These are phyloP conservation scores for Argyrosomus regius DNA, from an alignment of 2,797 vertebrate species.

Conservation along the genomic window DNA sequence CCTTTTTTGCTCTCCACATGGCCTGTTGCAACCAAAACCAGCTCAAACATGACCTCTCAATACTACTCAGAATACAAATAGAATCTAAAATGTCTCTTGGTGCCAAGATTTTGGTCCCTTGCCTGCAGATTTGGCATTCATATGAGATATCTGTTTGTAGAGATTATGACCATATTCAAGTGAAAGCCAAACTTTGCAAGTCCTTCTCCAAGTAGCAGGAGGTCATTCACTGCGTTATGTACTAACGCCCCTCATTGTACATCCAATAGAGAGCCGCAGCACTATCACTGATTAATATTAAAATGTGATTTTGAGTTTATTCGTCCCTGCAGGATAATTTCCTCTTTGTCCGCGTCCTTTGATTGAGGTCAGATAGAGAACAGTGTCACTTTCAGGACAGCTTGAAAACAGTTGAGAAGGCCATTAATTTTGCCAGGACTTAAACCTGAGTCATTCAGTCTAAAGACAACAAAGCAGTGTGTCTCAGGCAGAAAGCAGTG, in stretches of 20 bases:
- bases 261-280: conserved; percentile 18
- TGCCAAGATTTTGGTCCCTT: too few relatives aligned
- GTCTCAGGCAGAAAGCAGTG: background rate
- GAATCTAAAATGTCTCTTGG: too few relatives aligned
- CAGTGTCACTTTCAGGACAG: conserved; percentile 24
- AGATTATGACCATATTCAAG: too few relatives aligned
- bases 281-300: conserved; percentile 33
- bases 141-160: too few relatives aligned
- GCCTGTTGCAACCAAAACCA: too few relatives aligned
- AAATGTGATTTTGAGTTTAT: conserved; percentile 29
- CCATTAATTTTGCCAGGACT: conserved; percentile 6
- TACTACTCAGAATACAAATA: too few relatives aligned
- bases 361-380: conserved; percentile 12
- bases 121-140: too few relatives aligned
- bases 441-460: conserved; percentile 1
- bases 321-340: conserved; percentile 41
- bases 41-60: too few relatives aligned
- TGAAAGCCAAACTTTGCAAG: conserved; percentile 3
- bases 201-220: background rate
- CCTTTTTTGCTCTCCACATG: too few relatives aligned
- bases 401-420: conserved; percentile 15
- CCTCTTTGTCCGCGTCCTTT: conserved; percentile 17
- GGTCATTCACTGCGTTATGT: conserved; percentile 18
- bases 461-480: background rate
- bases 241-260: conserved; percentile 7